A percentile compares a stretch with the other conserved stretches of the same genome.
These are phyloP conservation scores for Spisula solida DNA, from an alignment of 2,888 invertebrate species.

Conservation along the genomic window DNA sequence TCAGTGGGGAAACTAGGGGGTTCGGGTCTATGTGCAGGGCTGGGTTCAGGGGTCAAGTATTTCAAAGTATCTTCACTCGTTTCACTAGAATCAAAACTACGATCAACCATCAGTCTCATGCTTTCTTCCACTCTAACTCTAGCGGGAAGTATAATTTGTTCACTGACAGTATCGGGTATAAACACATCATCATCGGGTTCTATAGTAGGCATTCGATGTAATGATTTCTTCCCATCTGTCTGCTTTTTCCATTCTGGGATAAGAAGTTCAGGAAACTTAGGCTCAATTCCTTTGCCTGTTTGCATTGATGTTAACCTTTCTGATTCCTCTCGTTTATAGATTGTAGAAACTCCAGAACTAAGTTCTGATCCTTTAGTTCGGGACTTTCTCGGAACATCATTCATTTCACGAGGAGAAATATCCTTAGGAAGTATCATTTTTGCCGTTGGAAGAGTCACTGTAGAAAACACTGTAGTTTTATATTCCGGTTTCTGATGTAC, in stretches of 20 bases:
- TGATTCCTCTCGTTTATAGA: constrained; percentile 32
- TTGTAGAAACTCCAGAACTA: constrained; percentile 29
- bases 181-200: constrained; percentile 68
- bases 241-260: constrained; percentile 79
- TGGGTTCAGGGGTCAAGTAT: constrained; percentile 69
- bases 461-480: constrained; percentile 54
- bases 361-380: constrained; percentile 36
- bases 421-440: constrained; percentile 75
- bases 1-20: constrained; percentile 65
- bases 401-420: constrained; percentile 74
- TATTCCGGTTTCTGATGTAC: constrained; percentile 22
- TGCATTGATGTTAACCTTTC: constrained; percentile 39
- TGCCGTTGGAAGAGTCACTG: constrained; percentile 71
- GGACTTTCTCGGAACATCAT: constrained; percentile 65
- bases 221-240: constrained; percentile 42
- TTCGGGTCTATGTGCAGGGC: constrained; percentile 65
- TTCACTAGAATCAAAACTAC: constrained; percentile 71
- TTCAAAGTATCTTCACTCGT: constrained; percentile 72
- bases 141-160: constrained; percentile 55
- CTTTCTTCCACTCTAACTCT: constrained; percentile 58
- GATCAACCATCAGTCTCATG: constrained; percentile 52
- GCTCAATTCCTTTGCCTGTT: constrained; percentile 57
- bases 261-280: constrained; percentile 79
- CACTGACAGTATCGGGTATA: constrained; percentile 46
- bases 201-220: constrained; percentile 53